These are phyloP conservation scores for Eupithecia insigniata DNA, from an alignment of 2,888 invertebrate genomes.

Conservation along the genomic window DNA sequence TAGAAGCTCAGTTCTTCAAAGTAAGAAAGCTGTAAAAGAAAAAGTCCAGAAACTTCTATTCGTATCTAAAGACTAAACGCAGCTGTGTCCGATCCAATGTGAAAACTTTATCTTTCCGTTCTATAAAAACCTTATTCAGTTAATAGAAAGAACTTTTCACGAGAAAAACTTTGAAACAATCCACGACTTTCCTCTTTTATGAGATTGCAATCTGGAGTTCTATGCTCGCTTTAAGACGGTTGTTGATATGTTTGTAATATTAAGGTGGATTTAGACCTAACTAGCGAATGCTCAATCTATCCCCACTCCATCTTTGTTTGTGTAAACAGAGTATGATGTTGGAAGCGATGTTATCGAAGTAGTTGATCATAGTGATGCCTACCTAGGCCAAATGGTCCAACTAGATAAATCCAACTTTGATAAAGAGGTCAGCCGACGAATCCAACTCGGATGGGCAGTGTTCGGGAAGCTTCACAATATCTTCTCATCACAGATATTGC, in stretches of 20 bases:
- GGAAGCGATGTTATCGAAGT: no score
- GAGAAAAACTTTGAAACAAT: constrained; percentile 30
- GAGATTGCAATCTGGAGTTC: constrained; percentile 27
- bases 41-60: constrained; percentile 16
- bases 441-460: no score
- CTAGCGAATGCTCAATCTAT: background rate
- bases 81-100: constrained; percentile 23
- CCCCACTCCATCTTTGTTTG: no score
- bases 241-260: background rate
- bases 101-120: constrained; percentile 30
- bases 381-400: no score
- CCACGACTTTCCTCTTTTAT: constrained; percentile 22
- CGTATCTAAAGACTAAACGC: constrained; percentile 10
- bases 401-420: no score
- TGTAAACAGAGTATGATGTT: no score
- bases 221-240: constrained; percentile 3
- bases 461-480: no score
- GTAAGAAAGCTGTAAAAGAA: constrained; percentile 13
- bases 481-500: no score
- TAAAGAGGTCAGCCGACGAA: no score
- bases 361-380: no score
- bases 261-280: background rate
- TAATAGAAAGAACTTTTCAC: constrained; percentile 30
- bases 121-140: constrained; percentile 38
- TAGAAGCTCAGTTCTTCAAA: constrained; percentile 7